These are phyloP conservation scores for Polydrusus pterygomalis DNA, from an alignment of 2,888 invertebrate species.

Conservation along the genomic window DNA sequence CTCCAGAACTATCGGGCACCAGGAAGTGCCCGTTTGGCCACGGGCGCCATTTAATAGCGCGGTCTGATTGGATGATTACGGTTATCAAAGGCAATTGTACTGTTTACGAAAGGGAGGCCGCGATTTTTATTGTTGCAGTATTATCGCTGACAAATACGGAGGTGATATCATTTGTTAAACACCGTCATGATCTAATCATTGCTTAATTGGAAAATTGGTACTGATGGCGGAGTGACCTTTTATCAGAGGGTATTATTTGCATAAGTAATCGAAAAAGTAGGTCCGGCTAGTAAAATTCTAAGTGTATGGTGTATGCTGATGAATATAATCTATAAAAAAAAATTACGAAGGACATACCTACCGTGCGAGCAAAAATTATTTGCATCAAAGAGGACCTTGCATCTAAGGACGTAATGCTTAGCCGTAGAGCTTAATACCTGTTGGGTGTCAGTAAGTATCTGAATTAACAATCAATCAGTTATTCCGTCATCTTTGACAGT, in stretches of 20 bases:
- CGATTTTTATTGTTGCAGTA: slow-evolving; percentile 1
- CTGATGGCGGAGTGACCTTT: slow-evolving; percentile 8
- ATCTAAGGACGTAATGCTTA: no score
- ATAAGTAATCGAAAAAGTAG: background rate
- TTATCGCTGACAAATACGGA: slow-evolving; percentile 8
- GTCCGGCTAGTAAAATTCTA: no score
- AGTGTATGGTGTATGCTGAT: no score
- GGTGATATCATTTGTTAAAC: slow-evolving; percentile 21
- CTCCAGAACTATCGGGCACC: slow-evolving; percentile 11
- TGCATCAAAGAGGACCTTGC: no score
- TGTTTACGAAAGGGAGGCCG: slow-evolving; percentile 5
- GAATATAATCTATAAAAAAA: no score
- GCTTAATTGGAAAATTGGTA: slow-evolving; percentile 18
- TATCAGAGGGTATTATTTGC: slow-evolving; percentile 15
- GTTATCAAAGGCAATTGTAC: slow-evolving; percentile 28
- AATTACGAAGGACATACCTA: no score
- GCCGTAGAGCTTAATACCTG: no score
- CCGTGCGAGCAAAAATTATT: no score
- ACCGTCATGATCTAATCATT: background rate
- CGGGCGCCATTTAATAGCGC: slow-evolving; percentile 41
- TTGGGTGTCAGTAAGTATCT: no score
- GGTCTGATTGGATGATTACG: slow-evolving; percentile 39
- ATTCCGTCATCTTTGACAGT: no score
- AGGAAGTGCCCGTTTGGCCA: slow-evolving; percentile 15
- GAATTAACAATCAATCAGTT: no score